A percentile compares a stretch with the other conserved stretches of the same genome.
Evolutionary conservation across 2,797 vertebrate genomes (phyloP).

Genomic region (Eulemur albifrons): DNA sequence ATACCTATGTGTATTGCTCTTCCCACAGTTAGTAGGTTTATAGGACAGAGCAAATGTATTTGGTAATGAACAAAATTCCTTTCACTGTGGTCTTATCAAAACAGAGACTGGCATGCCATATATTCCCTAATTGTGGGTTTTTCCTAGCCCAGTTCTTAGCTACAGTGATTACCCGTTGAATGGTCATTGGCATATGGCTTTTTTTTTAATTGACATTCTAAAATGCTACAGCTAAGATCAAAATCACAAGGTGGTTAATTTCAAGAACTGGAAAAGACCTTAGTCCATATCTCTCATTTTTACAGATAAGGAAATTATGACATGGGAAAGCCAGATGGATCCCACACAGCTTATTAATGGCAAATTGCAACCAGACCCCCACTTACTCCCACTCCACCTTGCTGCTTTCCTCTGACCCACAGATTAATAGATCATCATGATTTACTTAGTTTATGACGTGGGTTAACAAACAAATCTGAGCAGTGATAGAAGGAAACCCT

Average conservation of each 20-base stretch:
- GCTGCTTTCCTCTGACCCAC: not conserved
- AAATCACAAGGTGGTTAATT: conserved; percentile 8
- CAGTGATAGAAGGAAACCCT: not conserved
- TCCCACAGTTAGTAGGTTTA: not conserved
- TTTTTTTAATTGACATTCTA: not conserved
- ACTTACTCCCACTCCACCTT: not conserved
- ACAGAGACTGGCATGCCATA: not conserved
- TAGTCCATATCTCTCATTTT: not conserved
- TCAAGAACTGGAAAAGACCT: not conserved
- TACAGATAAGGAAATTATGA: not conserved
- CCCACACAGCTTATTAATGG: not conserved
- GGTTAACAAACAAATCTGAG: conserved; percentile 26
- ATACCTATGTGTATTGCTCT: not conserved
- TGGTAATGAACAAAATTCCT: not conserved
- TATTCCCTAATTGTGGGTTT: not conserved
- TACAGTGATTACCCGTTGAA: not conserved
- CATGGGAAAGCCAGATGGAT: not conserved
- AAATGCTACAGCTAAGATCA: not conserved
- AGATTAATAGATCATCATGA: not conserved
- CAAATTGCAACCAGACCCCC: not conserved
- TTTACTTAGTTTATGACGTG: not conserved
- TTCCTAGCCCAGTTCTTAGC: not conserved
- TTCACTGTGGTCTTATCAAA: not conserved
- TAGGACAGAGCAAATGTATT: not conserved
- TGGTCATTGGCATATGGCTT: not conserved